Base-by-base conservation (phyloP, 2,888 invertebrate species). In the Cephalotes varians region DNA sequence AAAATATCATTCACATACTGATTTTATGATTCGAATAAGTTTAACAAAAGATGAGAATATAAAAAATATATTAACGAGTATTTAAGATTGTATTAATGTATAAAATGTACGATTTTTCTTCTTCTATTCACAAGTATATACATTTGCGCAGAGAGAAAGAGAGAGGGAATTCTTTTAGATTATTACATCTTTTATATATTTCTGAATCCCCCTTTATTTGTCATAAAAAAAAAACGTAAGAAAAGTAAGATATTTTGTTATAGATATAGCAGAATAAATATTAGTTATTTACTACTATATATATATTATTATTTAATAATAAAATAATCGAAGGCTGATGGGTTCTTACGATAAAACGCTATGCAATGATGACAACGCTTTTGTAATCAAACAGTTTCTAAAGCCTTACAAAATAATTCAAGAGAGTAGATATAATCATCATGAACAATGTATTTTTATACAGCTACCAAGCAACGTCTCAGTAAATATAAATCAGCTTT, bases 241-340 rank as follows among this genome's bases (percentile, higher is more conserved):
- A 40, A 82, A 83, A 86, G 72, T 58, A 71, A 89, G 81, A 83
- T 88, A 88, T 88, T 88, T 88, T 88, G 82, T 87, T 88, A 88
- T 82, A 73, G 56, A 83, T 62, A 64, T 18, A 62, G 34, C 82
- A 88, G 51, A n/a, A 28, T 40, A 37, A 87, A 83, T 65, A 37
- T 34, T 34, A 62, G 40, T 21, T n/a, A 60, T 62, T 62, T 62
- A 21, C 62, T 62, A 62, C 25, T 62, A 37, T 62, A 62, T 62
- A 37, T 62, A 62, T 62, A 34, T 25, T 37, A 60, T 62, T 62
- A 62, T 62, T 62, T 37, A 62, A 51, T 69, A 21, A 10, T n/a
- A 51, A 85, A 85, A 82, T 85, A 86, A 83, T 79, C n/a, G 69
- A 88, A 87, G 85, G 88, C 88, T 88, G 88, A 88, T 89, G 80